A percentile compares a stretch with the other conserved stretches of the same genome.
These are phyloP conservation scores for Acleris literana DNA, from an alignment of 2,888 invertebrate species.

Conservation along the genomic window DNA sequence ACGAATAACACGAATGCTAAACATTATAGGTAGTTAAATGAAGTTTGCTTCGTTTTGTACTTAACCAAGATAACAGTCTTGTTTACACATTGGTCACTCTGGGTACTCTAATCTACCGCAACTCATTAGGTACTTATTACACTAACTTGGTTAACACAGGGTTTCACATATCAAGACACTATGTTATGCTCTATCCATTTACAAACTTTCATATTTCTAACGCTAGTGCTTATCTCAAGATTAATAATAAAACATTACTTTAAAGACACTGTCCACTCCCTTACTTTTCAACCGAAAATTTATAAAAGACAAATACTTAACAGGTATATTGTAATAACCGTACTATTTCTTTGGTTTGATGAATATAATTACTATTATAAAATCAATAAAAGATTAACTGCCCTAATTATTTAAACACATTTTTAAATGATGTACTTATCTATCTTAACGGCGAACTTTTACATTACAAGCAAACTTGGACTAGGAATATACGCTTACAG, in stretches of 20 bases:
- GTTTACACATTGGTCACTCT: constrained; percentile 75
- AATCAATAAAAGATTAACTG: constrained; percentile 11
- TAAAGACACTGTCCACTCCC: too few relatives aligned
- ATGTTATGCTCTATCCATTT: constrained; percentile 18
- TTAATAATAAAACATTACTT: too few relatives aligned
- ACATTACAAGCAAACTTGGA: constrained; percentile 49
- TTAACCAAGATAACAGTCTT: constrained; percentile 76
- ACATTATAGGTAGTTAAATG: constrained; percentile 27
- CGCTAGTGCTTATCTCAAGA: not conserved
- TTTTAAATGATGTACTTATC: constrained; percentile 1
- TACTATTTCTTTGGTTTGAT: constrained; percentile 32
- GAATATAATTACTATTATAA: constrained; percentile 7
- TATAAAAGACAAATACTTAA: not conserved
- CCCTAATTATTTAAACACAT: constrained; percentile 15
- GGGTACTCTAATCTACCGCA: constrained; percentile 41
- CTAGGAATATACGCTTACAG: constrained; percentile 47
- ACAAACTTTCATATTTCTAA: not conserved
- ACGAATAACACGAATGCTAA: constrained; percentile 39
- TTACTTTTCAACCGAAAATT: not conserved
- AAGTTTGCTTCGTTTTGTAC: constrained; percentile 65
- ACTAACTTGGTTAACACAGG: constrained; percentile 42
- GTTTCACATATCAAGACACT: constrained; percentile 27
- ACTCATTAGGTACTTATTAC: too few relatives aligned
- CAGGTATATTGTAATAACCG: constrained; percentile 8
- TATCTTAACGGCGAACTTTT: constrained; percentile 9